Evolutionary conservation across 1,140 invertebrate species (phyloP), one percentile per base, ranked within the genome.

Genomic region (Achroia grisella): DNA sequence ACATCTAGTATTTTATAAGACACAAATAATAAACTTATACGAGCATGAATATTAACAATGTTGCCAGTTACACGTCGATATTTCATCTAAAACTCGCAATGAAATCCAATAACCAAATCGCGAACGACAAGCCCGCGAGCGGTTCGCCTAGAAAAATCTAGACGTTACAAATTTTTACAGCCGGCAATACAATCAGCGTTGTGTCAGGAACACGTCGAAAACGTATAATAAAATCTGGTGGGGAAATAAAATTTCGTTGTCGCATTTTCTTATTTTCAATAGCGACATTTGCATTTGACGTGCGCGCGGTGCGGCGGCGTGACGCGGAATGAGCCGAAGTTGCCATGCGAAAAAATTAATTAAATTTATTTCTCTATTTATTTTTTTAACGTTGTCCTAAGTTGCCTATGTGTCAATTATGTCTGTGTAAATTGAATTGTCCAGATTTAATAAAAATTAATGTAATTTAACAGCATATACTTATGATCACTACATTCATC

Each of bases 221-320:
- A 52, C 52, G 48, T 42, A 60, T 63, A 61, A 64, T 65, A 59
- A 68, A 64, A 62, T 51, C 49, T 48, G 44, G 23, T 33, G 44
- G 44, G 50, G 52, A 58, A 57, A 60, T 56, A 60, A 58, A 62
- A 53, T 60, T 59, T 56, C 44, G 54, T 23, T 23, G 17, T 52
- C 43, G 54, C 56, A 44, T 57, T 64, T 67, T 63, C 56, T 62
- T 64, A 64, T 62, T 61, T 70, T 23, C 17, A 23, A 23, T 23
- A 6, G 57, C 57, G 53, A 52, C 56, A 44, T 53, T 68, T 71
- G 69, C 67, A 67, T 56, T 40, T 74, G 71, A 72, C 71, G 62
- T 62, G 44, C 49, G 47, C 43, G 14, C 35, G 35, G 35, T 14
- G 35, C 35, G 13, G 35, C 35, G 35, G 35, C 10, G 17, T 37